A percentile compares a stretch with the other conserved stretches of the same genome.
Conservation (phyloP, 2,113 vertebrate species). For the Trinectes maculatus region DNA sequence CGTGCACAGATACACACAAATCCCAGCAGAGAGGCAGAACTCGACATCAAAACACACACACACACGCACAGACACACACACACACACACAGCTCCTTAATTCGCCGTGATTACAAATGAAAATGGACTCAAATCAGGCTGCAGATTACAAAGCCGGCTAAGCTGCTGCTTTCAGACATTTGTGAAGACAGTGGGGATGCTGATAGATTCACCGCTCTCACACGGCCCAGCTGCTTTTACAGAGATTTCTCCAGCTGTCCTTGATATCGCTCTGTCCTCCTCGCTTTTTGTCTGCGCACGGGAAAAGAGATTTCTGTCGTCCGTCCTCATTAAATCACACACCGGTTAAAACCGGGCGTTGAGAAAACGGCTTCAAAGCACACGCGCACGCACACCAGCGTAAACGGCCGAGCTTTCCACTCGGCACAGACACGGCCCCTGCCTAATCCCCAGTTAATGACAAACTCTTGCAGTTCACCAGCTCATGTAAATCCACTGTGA, state of each 20-base stretch:
- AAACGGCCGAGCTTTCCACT: conserved; percentile 18
- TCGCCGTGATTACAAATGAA: conserved; percentile 60
- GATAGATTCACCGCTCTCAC: conserved; percentile 60
- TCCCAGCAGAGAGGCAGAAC: conserved; percentile 16
- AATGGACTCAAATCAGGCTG: conserved; percentile 45
- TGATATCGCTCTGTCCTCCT: conserved; percentile 33
- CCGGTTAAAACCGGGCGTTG: conserved; percentile 46
- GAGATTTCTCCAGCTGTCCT: conserved; percentile 52
- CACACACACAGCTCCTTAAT: conserved; percentile 23
- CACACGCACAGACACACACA: no score
- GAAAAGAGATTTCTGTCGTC: conserved; percentile 66
- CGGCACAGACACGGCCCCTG: conserved; percentile 15
- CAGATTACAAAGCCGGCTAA: conserved; percentile 61
- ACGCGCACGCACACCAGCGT: conserved; percentile 3
- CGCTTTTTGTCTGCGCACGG: conserved; percentile 24
- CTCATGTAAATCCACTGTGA: conserved; percentile 35
- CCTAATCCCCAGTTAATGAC: conserved; percentile 67
- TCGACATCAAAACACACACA: conserved; percentile 30
- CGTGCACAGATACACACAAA: not conserved
- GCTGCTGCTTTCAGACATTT: conserved; percentile 50
- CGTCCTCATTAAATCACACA: conserved; percentile 71
- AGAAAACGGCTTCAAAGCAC: conserved; percentile 56
- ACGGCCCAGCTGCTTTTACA: conserved; percentile 66
- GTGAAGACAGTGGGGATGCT: conserved; percentile 41
- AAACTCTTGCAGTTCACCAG: conserved; percentile 40